Percentiles rank a stretch among this genome's conserved stretches.
Evolutionary conservation across 35 echinoderm and acorn worm genomes (phyloP).

Genomic region (Diadema setosum): DNA sequence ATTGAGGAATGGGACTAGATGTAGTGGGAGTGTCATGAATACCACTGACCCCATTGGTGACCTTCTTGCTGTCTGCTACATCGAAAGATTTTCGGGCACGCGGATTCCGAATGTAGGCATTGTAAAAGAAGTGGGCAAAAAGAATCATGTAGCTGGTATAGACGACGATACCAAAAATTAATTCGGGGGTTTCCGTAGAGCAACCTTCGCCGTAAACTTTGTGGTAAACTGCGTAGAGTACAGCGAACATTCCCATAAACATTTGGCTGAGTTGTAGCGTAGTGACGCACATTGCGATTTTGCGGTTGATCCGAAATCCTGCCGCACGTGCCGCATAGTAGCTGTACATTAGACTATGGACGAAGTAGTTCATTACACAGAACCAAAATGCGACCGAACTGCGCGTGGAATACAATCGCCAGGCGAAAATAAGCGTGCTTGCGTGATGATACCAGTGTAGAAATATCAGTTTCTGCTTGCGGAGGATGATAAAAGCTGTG

Average conservation of each 20-base stretch:
- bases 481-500: slow-evolving; percentile 77
- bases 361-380: slow-evolving; percentile 77
- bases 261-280: slow-evolving; percentile 83
- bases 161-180: slow-evolving; percentile 51
- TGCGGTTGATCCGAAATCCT: slow-evolving; percentile 43
- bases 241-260: slow-evolving; percentile 76
- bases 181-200: background rate
- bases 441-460: slow-evolving; percentile 97
- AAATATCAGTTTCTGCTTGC: slow-evolving; percentile 95
- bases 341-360: slow-evolving; percentile 88
- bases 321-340: slow-evolving; percentile 78
- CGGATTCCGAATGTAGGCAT: slow-evolving; percentile 38
- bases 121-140: slow-evolving; percentile 87
- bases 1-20: too few relatives aligned
- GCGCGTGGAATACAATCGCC: slow-evolving; percentile 50
- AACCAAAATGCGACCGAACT: slow-evolving; percentile 72
- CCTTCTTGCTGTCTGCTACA: background rate
- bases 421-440: slow-evolving; percentile 69
- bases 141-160: slow-evolving; percentile 90
- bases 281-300: slow-evolving; percentile 71
- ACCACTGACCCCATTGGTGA: background rate
- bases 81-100: slow-evolving; percentile 3
- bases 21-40: too few relatives aligned
- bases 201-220: slow-evolving; percentile 21
- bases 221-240: slow-evolving; percentile 30